These are phyloP conservation scores for Pionites leucogaster DNA, from an alignment of 2,113 vertebrate genomes.

Conservation along the genomic window DNA sequence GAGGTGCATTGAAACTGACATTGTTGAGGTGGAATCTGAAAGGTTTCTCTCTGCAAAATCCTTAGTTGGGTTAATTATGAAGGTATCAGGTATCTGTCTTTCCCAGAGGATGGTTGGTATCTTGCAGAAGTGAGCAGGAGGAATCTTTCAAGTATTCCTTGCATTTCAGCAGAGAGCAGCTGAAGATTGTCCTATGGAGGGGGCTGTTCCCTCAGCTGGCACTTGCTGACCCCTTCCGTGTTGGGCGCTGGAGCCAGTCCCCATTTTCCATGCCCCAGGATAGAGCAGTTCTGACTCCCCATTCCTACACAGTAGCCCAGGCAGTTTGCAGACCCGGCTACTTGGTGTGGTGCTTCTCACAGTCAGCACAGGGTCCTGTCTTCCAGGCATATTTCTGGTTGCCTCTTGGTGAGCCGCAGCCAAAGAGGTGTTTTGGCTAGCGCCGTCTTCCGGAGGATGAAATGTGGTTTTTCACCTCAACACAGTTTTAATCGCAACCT, in stretches of 20 bases:
- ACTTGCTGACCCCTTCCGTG: fast-evolving
- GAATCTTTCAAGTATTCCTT: not conserved
- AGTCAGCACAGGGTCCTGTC: not conserved
- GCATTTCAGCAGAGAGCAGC: not conserved
- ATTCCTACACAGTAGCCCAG: fast-evolving
- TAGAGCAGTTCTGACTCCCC: not conserved
- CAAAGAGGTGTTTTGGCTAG: not conserved
- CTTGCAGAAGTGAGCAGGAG: not conserved
- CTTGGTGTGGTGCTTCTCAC: not conserved
- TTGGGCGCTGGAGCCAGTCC: not conserved
- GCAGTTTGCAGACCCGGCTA: not conserved
- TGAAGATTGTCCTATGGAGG: not conserved
- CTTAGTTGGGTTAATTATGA: not conserved
- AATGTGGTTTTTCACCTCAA: not conserved
- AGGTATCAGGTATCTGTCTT: not conserved
- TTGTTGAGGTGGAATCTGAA: not conserved
- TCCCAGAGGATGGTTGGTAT: not conserved
- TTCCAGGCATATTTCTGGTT: fast-evolving
- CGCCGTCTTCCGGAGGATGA: not conserved
- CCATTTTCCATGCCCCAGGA: not conserved
- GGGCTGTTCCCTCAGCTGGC: not conserved
- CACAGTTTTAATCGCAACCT: not conserved
- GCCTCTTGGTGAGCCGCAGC: not conserved
- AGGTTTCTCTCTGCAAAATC: not conserved
- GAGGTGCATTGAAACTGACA: fast-evolving